These are phyloP conservation scores for Linnaemya vulpina DNA, from an alignment of 2,888 invertebrate species.

Conservation along the genomic window DNA sequence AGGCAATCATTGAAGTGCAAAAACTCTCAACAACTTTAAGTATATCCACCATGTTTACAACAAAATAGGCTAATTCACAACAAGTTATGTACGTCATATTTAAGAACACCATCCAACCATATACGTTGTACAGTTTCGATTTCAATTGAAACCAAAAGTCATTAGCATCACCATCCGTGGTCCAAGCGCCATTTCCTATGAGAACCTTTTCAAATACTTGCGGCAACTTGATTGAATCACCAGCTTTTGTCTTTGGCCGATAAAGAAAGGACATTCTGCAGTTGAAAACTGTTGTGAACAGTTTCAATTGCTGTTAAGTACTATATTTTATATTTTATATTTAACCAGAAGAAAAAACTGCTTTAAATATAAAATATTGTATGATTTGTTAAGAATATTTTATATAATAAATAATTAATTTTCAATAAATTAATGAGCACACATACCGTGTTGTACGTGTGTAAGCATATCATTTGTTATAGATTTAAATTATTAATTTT, in stretches of 20 bases:
- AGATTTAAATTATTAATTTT: slow-evolving; percentile 14
- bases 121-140: slow-evolving; percentile 5
- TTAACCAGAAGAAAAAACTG: not conserved
- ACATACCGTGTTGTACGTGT: not conserved
- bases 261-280: slow-evolving; percentile 47
- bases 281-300: not conserved
- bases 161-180: slow-evolving; percentile 15
- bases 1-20: slow-evolving; percentile 36
- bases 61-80: slow-evolving; percentile 31
- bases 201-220: slow-evolving; percentile 33
- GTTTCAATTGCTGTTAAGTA: not conserved
- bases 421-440: slow-evolving; percentile 16
- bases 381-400: slow-evolving; percentile 21
- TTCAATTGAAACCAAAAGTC: slow-evolving; percentile 19
- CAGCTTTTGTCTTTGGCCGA: slow-evolving; percentile 30
- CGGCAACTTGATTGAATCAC: slow-evolving; percentile 23
- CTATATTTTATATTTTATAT: too few species aligned
- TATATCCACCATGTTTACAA: slow-evolving; percentile 39
- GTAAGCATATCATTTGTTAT: not conserved
- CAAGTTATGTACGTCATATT: slow-evolving; percentile 9
- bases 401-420: slow-evolving; percentile 4
- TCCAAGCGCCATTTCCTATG: slow-evolving; percentile 52
- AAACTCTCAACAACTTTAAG: slow-evolving; percentile 49
- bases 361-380: slow-evolving; percentile 11
- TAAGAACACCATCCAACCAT: slow-evolving; percentile 16